Evolutionary conservation across 2,888 invertebrate species (phyloP).

Genomic region (Plagodis dolabraria): DNA sequence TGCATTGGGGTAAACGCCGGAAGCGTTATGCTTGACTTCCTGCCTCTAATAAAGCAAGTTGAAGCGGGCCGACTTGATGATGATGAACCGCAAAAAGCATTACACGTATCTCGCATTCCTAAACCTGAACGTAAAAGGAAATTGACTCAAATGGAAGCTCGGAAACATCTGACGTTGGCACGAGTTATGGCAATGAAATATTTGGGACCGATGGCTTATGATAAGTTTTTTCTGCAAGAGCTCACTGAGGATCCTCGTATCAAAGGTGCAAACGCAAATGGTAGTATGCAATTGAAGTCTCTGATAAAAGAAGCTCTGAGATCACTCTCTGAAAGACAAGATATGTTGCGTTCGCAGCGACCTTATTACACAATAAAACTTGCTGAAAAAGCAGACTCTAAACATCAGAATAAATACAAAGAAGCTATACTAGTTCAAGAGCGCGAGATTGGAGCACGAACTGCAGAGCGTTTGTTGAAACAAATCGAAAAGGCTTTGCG

Average conservation of each 20-base stretch:
- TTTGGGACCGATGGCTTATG: constrained; percentile 78
- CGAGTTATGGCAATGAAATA: constrained; percentile 80
- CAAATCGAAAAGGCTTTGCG: constrained; percentile 68
- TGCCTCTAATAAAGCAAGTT: constrained; percentile 70
- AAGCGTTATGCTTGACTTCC: constrained; percentile 71
- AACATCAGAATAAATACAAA: constrained; percentile 69
- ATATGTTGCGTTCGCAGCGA: constrained; percentile 73
- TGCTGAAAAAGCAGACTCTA: constrained; percentile 73
- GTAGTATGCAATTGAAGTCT: constrained; percentile 57
- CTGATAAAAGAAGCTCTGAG: constrained; percentile 64
- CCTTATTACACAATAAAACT: constrained; percentile 76
- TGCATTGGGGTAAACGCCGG: constrained; percentile 76
- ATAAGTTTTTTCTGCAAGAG: constrained; percentile 74
- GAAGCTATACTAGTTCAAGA: constrained; percentile 65
- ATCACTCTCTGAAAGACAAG: constrained; percentile 70
- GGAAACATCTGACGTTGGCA: constrained; percentile 65
- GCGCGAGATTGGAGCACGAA: constrained; percentile 68
- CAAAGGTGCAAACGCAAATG: constrained; percentile 67
- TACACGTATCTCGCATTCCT: constrained; percentile 71
- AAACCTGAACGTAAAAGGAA: constrained; percentile 59
- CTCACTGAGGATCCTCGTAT: constrained; percentile 65
- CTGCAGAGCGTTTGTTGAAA: constrained; percentile 65
- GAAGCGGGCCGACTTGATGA: constrained; percentile 57
- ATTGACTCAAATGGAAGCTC: constrained; percentile 73
- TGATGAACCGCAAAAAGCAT: constrained; percentile 52